Evolutionary conservation across 2,797 vertebrate genomes (phyloP), one percentile per base, ranked within the genome.

Genomic region (Craterocephalus amniculus): DNA sequence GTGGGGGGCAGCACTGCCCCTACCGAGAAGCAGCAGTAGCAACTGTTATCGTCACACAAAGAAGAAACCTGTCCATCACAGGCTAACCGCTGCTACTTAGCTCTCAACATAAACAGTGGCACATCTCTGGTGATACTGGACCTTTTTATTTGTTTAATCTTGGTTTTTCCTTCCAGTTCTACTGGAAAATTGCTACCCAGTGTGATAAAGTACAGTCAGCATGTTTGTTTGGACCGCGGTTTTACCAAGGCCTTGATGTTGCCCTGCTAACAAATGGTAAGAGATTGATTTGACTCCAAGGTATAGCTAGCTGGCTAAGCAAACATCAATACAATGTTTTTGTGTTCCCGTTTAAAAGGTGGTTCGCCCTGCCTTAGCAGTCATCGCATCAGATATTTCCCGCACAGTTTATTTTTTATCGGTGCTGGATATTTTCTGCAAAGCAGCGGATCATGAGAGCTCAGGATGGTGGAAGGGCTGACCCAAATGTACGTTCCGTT

Each of bases 61-160:
- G 70, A 87, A 87, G 88, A 80, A 63, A 1, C 6, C 20, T 11
- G 34, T 34, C 31, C 64, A 63, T 51, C 57, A 61, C 20, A 67
- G 80, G 63, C 71, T 51, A 75, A 58, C 66, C 26, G 70, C 35
- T 62, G 83, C 67, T 74, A 70, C 76, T 63, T 74, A 83, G 61
- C 75, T 36, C 66, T 60, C 61, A 91, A 88, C 72, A 52, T 89
- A 91, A 92, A 92, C 91, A 92, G 61, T 51, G 57, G 20, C 0
- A 24, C 65, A 29, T 77, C 64, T 56, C 9, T 34, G 24, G 0
- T 13, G 7, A 31, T n/a, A 58, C 43, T 6, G 8, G 6, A 11
- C 3, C 9, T 18, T 65, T 77, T 45, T 2, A 27, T 10, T 1
- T 0, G 1, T 3, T 43, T n/a, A 22, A 0, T n/a, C 2, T 26